Conservation (phyloP, 2,888 invertebrate genomes). For the Zygaena filipendulae region DNA sequence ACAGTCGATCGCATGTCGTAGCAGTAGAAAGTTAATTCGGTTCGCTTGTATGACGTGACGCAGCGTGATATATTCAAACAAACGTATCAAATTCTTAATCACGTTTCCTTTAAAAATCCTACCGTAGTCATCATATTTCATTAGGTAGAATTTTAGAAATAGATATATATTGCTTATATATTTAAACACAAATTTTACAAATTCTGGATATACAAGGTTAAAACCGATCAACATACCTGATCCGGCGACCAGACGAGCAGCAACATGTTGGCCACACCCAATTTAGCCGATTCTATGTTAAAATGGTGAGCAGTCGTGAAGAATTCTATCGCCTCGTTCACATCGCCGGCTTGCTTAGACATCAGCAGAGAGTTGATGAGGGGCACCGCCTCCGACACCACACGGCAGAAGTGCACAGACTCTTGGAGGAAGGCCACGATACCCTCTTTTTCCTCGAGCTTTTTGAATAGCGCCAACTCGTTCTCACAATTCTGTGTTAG, state of each 20-base stretch:
- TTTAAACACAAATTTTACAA: too few species aligned
- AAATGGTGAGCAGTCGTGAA: conserved; percentile 85
- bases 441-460: conserved; percentile 68
- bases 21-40: too few species aligned
- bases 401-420: conserved; percentile 62
- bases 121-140: too few species aligned
- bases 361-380: conserved; percentile 79
- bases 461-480: conserved; percentile 54
- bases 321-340: conserved; percentile 89
- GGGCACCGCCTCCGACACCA: conserved; percentile 53
- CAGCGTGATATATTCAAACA: too few species aligned
- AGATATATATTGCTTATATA: too few species aligned
- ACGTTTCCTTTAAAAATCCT: too few species aligned
- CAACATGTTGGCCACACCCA: conserved; percentile 81
- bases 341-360: conserved; percentile 80
- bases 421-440: conserved; percentile 79
- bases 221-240: too few species aligned
- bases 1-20: too few species aligned
- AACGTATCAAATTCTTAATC: too few species aligned
- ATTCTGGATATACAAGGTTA: too few species aligned
- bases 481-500: conserved; percentile 50
- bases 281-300: conserved; percentile 76
- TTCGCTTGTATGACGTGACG: too few species aligned
- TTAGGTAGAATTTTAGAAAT: too few species aligned
- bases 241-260: conserved; percentile 85